Base-by-base conservation (phyloP, 1,140 invertebrate species). In the Zaprionus nigranus region DNA sequence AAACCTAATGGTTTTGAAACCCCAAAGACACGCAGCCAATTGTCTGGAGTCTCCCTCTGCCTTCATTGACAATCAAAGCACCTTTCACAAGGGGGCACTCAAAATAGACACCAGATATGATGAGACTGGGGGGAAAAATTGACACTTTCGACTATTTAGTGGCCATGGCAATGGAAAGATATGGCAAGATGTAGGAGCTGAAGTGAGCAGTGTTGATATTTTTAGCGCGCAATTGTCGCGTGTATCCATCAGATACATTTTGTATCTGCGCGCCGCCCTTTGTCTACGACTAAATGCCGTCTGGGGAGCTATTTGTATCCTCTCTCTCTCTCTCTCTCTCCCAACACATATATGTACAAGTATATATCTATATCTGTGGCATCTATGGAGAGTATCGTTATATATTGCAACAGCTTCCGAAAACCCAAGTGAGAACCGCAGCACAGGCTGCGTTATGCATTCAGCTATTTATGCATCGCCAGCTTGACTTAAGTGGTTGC, bases 401-500 rank as follows among this genome's bases (percentile, higher is more conserved):
- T 43, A 40, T 26, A 43, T 46, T 26, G 40, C 38, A 24, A 15
- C 38, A 26, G 46, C 46, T 40, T 24, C 58, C 58, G 13, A n/a
- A 46, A 43, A 46, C 59, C 38, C 38, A 24, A 59, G 36, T 22
- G 36, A 34, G 36, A 20, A 17, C 28, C 36, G 22, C 64, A 38
- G 20, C 51, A 38, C 46, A 34, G 7, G n/a, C 58, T 26, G 58
- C 20, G 40, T n/a, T 43, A 43, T 43, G 40, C 40, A 17, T 43
- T 43, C 40, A 24, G 68, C 51, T 20, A 46, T 46, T 46, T 46
- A 46, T 46, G 40, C n/a, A 46, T 46, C 40, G 49, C n/a, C 38
- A 58, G 61, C 67, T 75, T 64, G 66, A 75, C 54, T 75, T 76
- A 76, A 76, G 74, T 76, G 74, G 68, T 71, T 76, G 57, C 17